Conservation (phyloP, 2,113 vertebrate genomes). For the Spheniscus mendiculus region DNA sequence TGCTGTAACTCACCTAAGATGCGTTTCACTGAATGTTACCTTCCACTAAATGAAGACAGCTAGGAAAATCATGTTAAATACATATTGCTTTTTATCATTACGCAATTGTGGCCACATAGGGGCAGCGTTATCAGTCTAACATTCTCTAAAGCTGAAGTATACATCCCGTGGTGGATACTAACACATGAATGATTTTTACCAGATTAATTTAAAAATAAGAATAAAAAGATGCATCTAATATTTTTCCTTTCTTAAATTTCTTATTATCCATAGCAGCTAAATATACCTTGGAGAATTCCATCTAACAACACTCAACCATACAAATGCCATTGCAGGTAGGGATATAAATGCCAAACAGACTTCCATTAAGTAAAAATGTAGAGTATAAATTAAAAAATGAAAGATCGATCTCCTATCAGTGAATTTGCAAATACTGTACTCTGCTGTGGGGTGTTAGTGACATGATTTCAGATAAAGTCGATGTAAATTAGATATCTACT, state of each 20-base stretch:
- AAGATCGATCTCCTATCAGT: neutral
- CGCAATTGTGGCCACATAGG: too few species aligned
- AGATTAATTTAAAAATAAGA: neutral
- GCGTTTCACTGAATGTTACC: too few species aligned
- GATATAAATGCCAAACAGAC: neutral
- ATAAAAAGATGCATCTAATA: neutral
- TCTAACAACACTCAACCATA: neutral
- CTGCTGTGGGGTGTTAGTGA: neutral
- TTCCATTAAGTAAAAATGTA: neutral
- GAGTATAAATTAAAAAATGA: neutral
- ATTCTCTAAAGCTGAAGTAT: too few species aligned
- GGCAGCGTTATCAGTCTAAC: too few species aligned
- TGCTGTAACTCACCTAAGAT: too few species aligned
- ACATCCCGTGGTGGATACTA: neutral
- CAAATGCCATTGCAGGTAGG: neutral
- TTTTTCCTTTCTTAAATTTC: neutral
- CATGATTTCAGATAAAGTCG: neutral
- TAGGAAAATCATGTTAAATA: too few species aligned
- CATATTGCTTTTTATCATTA: too few species aligned
- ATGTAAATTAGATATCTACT: neutral
- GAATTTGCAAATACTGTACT: neutral
- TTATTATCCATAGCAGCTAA: neutral
- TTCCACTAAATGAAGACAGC: too few species aligned
- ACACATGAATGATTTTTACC: neutral
- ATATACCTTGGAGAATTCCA: neutral